phyloP scores from a whole-genome alignment of 2,797 vertebrate genomes.

The Picus viridis region DNA sequence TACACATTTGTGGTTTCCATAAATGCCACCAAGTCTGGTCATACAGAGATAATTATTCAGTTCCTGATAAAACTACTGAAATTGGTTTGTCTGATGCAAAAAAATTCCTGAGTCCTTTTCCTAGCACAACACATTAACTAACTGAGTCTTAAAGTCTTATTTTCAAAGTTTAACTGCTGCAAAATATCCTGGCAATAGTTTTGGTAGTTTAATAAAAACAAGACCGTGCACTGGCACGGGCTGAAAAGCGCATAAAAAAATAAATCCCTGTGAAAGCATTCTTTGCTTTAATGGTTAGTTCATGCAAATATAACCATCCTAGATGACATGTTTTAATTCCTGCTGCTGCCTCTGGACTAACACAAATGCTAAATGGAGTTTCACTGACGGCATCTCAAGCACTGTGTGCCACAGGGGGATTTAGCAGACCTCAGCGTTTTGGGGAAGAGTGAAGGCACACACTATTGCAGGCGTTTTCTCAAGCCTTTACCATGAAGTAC shows the following conservation, averaged over 20 bases:
- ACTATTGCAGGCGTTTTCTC: background rate
- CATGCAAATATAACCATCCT: slow-evolving; percentile 54
- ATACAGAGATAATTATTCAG: background rate
- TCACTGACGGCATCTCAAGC: background rate
- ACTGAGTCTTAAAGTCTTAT: background rate
- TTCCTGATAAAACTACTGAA: background rate
- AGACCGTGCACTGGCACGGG: background rate
- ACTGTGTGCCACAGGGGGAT: background rate
- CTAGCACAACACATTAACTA: background rate
- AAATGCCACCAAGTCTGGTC: background rate
- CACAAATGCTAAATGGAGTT: background rate
- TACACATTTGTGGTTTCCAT: slow-evolving; percentile 1
- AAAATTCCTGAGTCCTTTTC: background rate
- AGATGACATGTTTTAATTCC: slow-evolving; percentile 34
- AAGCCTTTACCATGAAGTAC: background rate
- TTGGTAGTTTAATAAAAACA: background rate
- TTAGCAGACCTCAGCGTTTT: background rate
- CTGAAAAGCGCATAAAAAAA: slow-evolving; percentile 40
- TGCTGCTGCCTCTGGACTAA: slow-evolving; percentile 29
- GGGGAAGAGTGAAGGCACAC: background rate
- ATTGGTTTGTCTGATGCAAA: no score
- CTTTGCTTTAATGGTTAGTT: slow-evolving; percentile 40
- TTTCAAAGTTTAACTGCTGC: slow-evolving; percentile 6
- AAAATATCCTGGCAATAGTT: background rate
- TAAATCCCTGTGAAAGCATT: slow-evolving; percentile 17